Evolutionary conservation across 2,888 invertebrate genomes (phyloP).

Genomic region (Orthosia cruda): DNA sequence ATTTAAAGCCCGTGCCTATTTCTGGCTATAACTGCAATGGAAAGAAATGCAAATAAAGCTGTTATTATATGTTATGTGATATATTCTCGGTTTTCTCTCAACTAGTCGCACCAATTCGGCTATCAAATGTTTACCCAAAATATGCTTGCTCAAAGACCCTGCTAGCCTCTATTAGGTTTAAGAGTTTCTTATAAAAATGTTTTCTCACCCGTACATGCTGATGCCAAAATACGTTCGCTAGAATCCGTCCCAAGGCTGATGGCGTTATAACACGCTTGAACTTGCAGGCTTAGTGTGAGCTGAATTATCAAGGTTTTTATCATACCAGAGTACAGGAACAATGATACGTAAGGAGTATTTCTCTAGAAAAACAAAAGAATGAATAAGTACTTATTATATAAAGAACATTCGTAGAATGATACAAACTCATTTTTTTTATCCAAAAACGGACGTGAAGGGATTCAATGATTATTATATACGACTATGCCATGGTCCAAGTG

Average conservation of each 20-base stretch:
- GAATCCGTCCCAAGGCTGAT: background rate
- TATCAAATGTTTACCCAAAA: too few species aligned
- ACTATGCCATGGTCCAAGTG: too few species aligned
- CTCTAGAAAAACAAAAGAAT: background rate
- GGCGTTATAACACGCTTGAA: conserved; percentile 30
- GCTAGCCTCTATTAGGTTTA: background rate
- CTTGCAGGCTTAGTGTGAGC: conserved; percentile 13
- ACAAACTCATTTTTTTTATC: background rate
- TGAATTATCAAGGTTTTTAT: conserved; percentile 34
- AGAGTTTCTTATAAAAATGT: background rate
- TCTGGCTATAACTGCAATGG: too few species aligned
- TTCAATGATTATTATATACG: background rate
- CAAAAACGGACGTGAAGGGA: background rate
- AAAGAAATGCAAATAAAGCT: too few species aligned
- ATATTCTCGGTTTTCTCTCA: too few species aligned
- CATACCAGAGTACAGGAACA: conserved; percentile 31
- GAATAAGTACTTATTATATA: background rate
- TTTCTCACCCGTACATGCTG: conserved; percentile 27
- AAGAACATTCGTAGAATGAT: too few species aligned
- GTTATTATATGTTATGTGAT: too few species aligned
- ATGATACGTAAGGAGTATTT: conserved; percentile 28
- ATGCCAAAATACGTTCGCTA: conserved; percentile 15
- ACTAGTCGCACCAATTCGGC: too few species aligned
- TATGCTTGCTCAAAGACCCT: too few species aligned
- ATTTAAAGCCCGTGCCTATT: too few species aligned